Evolutionary conservation across 2,888 invertebrate genomes (phyloP), one percentile per base, ranked within the genome.

Genomic region (Drosophila gaucha): DNA sequence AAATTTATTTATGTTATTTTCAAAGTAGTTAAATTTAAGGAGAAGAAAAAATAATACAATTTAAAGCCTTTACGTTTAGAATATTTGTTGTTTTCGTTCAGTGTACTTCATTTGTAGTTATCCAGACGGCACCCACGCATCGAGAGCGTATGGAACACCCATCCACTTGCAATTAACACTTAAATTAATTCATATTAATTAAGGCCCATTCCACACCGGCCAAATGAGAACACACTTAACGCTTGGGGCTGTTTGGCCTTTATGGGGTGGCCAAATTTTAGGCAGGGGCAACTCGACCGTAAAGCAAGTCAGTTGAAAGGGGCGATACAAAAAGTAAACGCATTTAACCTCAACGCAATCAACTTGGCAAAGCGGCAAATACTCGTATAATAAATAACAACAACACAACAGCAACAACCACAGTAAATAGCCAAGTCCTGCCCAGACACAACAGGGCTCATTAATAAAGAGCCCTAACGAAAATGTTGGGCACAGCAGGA

Each of bases 121-220:
- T 33, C 28, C 55, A 64, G 70, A 52, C 78, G 41, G 56, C 64
- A 18, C 14, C 22, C 64, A 76, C 69, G 62, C 64, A 75, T 60
- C 50, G 59, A 60, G 44, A 65, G 72, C 65, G 73, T 64, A 44
- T 59, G 71, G 38, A 57, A 67, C 72, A 55, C 85, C 78, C 75
- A 87, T 67, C 79, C 83, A 80, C 86, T 86, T 77, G 70, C 86
- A 84, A 84, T 84, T 84, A 84, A 84, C 84, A 84, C 84, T 84
- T 67, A 87, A 84, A 84, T 84, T 87, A 84, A 84, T 84, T 84
- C 88, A 87, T 84, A 84, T 84, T 84, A 84, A 84, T 84, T 84
- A 84, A 85, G 74, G 79, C 72, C 68, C 78, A 60, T 62, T 57
- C 71, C 50, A 57, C 56, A 36, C 16, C 36, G 50, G 41, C 52